Percentiles rank a stretch among this genome's conserved stretches.
Evolutionary conservation across 1,140 invertebrate species (phyloP).

Genomic region (Diploscapter pachys): DNA sequence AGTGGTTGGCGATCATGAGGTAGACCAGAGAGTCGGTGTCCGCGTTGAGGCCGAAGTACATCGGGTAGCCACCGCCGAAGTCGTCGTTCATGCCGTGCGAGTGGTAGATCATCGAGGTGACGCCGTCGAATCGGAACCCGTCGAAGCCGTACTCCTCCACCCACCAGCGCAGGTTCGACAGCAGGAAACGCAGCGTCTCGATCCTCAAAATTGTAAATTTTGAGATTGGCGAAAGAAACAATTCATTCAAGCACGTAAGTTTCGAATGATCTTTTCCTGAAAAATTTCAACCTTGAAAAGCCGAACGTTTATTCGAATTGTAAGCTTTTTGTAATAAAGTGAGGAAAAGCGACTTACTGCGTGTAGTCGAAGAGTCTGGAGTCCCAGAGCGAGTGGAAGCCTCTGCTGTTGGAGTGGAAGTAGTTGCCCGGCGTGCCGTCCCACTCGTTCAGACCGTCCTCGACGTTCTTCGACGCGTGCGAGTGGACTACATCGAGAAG

Average conservation of each 20-base stretch:
- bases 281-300: too few relatives aligned
- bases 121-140: constrained; percentile 89
- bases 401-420: constrained; percentile 81
- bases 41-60: constrained; percentile 93
- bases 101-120: constrained; percentile 98
- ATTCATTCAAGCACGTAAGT: too few relatives aligned
- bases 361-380: constrained; percentile 95
- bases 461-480: constrained; percentile 95
- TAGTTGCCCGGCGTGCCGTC: constrained; percentile 90
- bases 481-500: constrained; percentile 95
- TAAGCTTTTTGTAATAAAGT: constrained; percentile 38
- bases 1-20: constrained; percentile 89
- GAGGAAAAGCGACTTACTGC: constrained; percentile 65
- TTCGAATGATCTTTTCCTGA: too few relatives aligned
- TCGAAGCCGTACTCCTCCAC: constrained; percentile 95
- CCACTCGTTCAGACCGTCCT: constrained; percentile 95
- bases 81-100: constrained; percentile 67
- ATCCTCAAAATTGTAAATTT: constrained; percentile 64
- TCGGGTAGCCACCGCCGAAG: constrained; percentile 83
- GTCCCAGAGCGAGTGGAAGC: constrained; percentile 90
- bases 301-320: too few relatives aligned
- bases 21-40: constrained; percentile 94
- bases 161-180: constrained; percentile 96
- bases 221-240: too few relatives aligned
- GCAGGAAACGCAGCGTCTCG: constrained; percentile 87